Percentiles rank a stretch among this genome's conserved stretches.
Evolutionary conservation across 2,797 vertebrate species (phyloP).

Genomic region (Paramormyrops hopkinsi): DNA sequence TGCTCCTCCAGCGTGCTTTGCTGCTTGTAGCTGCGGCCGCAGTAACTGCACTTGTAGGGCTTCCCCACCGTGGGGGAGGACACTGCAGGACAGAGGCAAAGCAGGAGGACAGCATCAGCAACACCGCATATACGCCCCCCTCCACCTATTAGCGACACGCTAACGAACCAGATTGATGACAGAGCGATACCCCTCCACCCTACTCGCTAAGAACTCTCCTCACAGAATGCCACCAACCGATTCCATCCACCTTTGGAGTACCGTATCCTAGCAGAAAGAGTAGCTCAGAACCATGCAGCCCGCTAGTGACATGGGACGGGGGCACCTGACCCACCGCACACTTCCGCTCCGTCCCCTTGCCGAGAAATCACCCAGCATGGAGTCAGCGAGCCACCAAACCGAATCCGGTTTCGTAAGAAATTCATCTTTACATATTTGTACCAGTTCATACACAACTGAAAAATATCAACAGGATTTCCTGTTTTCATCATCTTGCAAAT

Average conservation of each 20-base stretch:
- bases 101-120: background rate
- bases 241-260: background rate
- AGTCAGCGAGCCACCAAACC: background rate
- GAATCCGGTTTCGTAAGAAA: background rate
- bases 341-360: background rate
- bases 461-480: constrained; percentile 27
- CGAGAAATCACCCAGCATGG: background rate
- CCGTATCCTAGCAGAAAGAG: background rate
- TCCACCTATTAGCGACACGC: background rate
- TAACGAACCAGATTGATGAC: background rate
- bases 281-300: background rate
- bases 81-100: constrained; percentile 40
- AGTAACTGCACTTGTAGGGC: constrained; percentile 64
- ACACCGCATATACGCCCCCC: background rate
- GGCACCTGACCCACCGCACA: background rate
- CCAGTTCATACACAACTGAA: background rate
- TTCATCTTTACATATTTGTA: background rate
- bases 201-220: background rate
- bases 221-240: background rate
- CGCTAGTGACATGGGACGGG: background rate
- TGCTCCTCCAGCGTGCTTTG: constrained; percentile 84
- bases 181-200: background rate
- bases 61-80: constrained; percentile 59
- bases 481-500: constrained; percentile 14
- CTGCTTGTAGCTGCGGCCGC: constrained; percentile 64